phyloP scores from a whole-genome alignment of 92 coral and sea anemone species.

The Ricordea florida region DNA sequence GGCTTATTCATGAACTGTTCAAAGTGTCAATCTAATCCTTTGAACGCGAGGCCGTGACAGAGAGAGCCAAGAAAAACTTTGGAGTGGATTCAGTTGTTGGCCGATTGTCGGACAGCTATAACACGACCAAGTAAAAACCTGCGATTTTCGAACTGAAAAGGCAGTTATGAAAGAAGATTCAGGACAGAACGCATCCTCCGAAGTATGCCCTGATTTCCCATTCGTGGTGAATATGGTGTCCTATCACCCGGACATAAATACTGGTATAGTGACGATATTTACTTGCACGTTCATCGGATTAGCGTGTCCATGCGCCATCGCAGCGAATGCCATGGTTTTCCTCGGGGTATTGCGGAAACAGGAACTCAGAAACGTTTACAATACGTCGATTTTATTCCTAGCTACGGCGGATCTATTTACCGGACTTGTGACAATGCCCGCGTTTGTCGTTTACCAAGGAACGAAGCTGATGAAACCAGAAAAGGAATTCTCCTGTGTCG shows the following conservation, averaged over 20 bases:
- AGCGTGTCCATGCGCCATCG: conserved; percentile 63
- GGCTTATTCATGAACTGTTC: no score
- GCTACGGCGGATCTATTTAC: conserved; percentile 65
- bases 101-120: no score
- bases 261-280: conserved; percentile 52
- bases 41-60: no score
- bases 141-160: no score
- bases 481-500: conserved; percentile 58
- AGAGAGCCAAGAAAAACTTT: no score
- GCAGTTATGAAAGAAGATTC: no score
- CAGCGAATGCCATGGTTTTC: conserved; percentile 66
- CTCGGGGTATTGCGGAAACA: conserved; percentile 71
- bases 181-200: background rate
- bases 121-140: no score
- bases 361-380: conserved; percentile 70
- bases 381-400: conserved; percentile 74
- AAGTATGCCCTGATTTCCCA: conserved; percentile 47
- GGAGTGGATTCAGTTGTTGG: no score
- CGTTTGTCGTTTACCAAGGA: conserved; percentile 70
- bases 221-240: conserved; percentile 66
- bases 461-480: conserved; percentile 40
- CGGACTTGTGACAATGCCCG: conserved; percentile 58
- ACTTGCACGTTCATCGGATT: conserved; percentile 70
- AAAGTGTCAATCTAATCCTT: no score
- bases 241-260: conserved; percentile 26